These are phyloP conservation scores for Dinoponera quadriceps DNA, from an alignment of 1,140 invertebrate genomes.

Conservation along the genomic window DNA sequence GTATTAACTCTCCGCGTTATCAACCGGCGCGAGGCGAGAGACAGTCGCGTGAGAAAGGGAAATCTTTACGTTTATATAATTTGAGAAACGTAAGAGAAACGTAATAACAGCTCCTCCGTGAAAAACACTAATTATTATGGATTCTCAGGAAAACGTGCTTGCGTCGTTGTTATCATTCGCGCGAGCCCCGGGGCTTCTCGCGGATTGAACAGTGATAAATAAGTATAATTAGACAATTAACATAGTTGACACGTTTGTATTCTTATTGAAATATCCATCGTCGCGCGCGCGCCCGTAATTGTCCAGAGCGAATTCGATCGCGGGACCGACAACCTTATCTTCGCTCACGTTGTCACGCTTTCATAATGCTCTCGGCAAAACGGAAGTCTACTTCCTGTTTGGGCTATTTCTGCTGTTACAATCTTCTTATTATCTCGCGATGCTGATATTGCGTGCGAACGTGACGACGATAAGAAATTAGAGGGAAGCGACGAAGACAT, in stretches of 20 bases:
- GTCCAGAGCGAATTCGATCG: slow-evolving; percentile 45
- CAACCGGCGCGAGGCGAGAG: slow-evolving; percentile 15
- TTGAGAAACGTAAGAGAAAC: not conserved
- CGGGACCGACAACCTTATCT: not conserved
- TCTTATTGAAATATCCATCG: not conserved
- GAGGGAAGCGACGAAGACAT: slow-evolving; percentile 45
- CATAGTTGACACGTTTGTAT: not conserved
- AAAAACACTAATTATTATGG: slow-evolving; percentile 20
- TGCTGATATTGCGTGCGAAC: slow-evolving; percentile 40
- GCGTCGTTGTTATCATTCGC: slow-evolving; percentile 1
- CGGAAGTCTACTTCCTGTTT: not conserved
- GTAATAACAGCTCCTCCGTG: not conserved
- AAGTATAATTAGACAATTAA: slow-evolving; percentile 5
- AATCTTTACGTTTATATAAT: slow-evolving; percentile 10
- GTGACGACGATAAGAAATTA: slow-evolving; percentile 49
- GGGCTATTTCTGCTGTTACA: slow-evolving; percentile 1
- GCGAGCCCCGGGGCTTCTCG: not conserved
- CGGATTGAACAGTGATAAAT: not conserved
- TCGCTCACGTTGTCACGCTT: not conserved
- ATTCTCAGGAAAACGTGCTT: not conserved
- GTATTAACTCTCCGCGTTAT: slow-evolving; percentile 34
- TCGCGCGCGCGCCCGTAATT: slow-evolving; percentile 7
- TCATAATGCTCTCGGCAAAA: slow-evolving; percentile 2
- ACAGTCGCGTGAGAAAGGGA: not conserved
- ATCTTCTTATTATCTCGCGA: slow-evolving; percentile 38